Evolutionary conservation across 1,140 invertebrate genomes (phyloP), one percentile per base, ranked within the genome.

Genomic region (Ceratoteleas bidentatus): DNA sequence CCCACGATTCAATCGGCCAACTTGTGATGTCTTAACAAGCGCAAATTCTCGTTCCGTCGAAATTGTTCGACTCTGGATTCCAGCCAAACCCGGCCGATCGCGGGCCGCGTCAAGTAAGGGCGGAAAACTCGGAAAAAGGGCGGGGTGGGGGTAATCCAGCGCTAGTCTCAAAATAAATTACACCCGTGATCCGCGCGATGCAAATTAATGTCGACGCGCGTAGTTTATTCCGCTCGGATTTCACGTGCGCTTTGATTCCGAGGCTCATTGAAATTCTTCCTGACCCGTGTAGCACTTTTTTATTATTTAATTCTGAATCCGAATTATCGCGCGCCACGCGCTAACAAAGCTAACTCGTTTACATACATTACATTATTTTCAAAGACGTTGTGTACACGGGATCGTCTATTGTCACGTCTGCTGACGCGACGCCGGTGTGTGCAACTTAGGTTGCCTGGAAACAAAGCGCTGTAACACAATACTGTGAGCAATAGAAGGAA

Each of bases 321-420:
- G 14, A 43, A 15, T 45, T 57, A 56, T 73, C 16, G 14, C 6
- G 52, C 16, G 15, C 9, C 50, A 50, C 13, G 10, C n/a, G 33
- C 49, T 54, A 60, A 74, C 57, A 74, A 73, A 72, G 49, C 47
- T n/a, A 36, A 69, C 70, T 57, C 50, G 80, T 62, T 68, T 82
- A 82, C 68, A 61, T n/a, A n/a, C n/a, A n/a, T n/a, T 72, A 68
- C 60, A 82, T 72, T 82, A 82, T 82, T 82, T 76, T 74, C 62
- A 61, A 68, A 77, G 64, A 75, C 80, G 68, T 72, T 73, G 58
- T 76, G 54, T 50, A 64, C 47, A 74, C 47, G 47, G 47, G 32
- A 49, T 33, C 52, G 53, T 64, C 64, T 72, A 81, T 81, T 81
- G 58, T 81, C 60, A 49, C 54, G 53, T 66, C 49, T 60, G 15